Conservation (phyloP, 2,797 vertebrate species). For the Somateria mollissima region DNA sequence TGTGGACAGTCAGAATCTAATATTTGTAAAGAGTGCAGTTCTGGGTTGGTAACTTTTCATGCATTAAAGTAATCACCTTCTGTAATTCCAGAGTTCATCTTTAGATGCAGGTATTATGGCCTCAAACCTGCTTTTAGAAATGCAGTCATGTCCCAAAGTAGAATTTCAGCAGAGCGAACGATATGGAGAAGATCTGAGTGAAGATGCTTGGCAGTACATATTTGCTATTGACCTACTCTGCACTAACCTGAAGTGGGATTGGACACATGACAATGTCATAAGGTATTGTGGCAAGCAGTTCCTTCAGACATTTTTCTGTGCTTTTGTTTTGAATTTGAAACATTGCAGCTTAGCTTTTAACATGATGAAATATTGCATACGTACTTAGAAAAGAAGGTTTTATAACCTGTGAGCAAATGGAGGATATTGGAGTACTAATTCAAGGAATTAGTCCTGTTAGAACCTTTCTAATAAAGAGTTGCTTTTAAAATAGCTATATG, state of each 20-base stretch:
- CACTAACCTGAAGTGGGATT: constrained; percentile 88
- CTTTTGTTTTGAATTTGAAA: neutral
- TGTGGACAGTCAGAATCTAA: neutral
- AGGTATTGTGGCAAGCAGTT: constrained; percentile 73
- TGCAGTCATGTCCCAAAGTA: constrained; percentile 82
- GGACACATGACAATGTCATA: constrained; percentile 90
- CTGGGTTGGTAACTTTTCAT: neutral
- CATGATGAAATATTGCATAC: neutral
- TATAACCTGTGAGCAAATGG: neutral
- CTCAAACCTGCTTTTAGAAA: constrained; percentile 82
- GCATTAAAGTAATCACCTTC: constrained; percentile 12
- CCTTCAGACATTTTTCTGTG: neutral
- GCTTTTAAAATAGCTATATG: neutral
- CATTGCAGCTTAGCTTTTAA: neutral
- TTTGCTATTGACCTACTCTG: constrained; percentile 90
- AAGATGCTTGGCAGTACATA: constrained; percentile 87
- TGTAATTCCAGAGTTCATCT: constrained; percentile 83
- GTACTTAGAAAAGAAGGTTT: neutral
- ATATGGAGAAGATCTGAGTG: constrained; percentile 87
- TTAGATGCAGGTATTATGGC: constrained; percentile 84
- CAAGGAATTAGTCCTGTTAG: neutral
- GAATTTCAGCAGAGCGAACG: constrained; percentile 82
- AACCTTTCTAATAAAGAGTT: neutral
- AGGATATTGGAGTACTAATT: neutral
- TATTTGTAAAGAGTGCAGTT: neutral